phyloP scores from a whole-genome alignment of 2,113 vertebrate genomes.

The Fulica atra region DNA sequence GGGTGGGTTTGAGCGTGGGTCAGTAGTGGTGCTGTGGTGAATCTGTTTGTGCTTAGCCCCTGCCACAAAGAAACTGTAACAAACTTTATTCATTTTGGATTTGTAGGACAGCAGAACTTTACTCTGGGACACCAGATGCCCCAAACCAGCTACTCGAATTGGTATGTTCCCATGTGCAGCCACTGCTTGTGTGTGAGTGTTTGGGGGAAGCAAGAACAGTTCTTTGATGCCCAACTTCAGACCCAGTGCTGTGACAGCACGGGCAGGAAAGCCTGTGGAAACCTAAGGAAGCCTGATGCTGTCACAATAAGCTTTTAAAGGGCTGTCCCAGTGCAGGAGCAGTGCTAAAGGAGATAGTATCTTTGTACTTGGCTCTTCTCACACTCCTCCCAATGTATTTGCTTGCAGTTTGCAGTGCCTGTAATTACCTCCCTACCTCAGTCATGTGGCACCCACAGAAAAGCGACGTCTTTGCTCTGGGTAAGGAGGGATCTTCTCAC shows the following conservation, averaged over 20 bases:
- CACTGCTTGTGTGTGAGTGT: background rate
- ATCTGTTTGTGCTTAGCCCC: background rate
- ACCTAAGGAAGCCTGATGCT: background rate
- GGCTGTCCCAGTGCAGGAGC: background rate
- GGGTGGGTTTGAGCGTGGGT: background rate
- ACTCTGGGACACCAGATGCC: constrained; percentile 93
- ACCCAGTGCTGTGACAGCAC: background rate
- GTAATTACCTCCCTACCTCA: constrained; percentile 83
- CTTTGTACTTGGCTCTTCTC: background rate
- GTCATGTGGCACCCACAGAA: constrained; percentile 90
- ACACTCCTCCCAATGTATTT: background rate
- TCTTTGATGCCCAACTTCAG: background rate
- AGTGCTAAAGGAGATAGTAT: background rate
- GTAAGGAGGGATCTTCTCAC: constrained; percentile 69
- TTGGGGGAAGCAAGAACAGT: background rate
- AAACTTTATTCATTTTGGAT: background rate
- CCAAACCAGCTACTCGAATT: constrained; percentile 90
- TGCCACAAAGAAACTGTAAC: background rate
- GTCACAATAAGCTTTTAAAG: background rate
- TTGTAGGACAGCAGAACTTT: constrained; percentile 88
- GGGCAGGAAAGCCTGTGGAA: background rate
- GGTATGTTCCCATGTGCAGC: constrained; percentile 72
- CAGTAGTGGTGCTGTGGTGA: background rate
- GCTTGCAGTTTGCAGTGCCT: constrained; percentile 75
- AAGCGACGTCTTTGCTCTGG: constrained; percentile 85